Base-by-base conservation (phyloP, 2,888 invertebrate species). In the Lasioglossum morio region DNA sequence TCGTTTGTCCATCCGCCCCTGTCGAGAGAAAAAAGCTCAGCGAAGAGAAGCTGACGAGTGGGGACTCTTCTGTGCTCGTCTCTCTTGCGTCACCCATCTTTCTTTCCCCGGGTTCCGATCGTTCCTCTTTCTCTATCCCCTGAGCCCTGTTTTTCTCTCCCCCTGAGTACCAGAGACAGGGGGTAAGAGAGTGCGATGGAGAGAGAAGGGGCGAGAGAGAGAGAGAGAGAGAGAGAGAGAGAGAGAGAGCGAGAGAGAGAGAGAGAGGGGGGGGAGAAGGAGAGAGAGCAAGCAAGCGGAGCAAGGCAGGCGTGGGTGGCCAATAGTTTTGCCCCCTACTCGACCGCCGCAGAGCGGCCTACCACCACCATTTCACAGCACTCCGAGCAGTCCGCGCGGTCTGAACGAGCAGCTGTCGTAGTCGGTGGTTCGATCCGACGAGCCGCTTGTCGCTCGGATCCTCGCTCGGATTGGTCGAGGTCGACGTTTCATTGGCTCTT, bases 281-380 rank as follows among this genome's bases (percentile, higher is more conserved):
- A 73, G 80, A 79, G 77, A 40, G 78, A 70, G 75, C 19, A 87
- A 84, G 77, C 19, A 84, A 82, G 76, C 53, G 81, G 14, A 80
- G 87, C 77, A 70, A 82, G 81, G 82, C 82, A 88, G 93, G 94
- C 94, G 94, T 94, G 94, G 95, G 95, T 94, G 95, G 94, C 92
- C 95, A 94, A 95, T 94, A 94, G 94, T 94, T 94, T 94, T 93
- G 92, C 94, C 92, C 91, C 87, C 92, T 91, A 89, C 91, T 90
- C 90, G 91, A 91, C 88, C 90, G 90, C 89, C 91, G 91, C 91
- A 88, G 91, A 89, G 87, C 89, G 86, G 85, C 88, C 90, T 90
- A 87, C 88, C 88, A 87, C 88, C 88, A 89, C 87, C 90, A 87
- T 86, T 88, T 88, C 82, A 81, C 88, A 78, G 82, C 84, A 77